Percentiles rank a stretch among this genome's conserved stretches.
Conservation (phyloP, 1,140 invertebrate species). For the Dendrolimus punctatus region DNA sequence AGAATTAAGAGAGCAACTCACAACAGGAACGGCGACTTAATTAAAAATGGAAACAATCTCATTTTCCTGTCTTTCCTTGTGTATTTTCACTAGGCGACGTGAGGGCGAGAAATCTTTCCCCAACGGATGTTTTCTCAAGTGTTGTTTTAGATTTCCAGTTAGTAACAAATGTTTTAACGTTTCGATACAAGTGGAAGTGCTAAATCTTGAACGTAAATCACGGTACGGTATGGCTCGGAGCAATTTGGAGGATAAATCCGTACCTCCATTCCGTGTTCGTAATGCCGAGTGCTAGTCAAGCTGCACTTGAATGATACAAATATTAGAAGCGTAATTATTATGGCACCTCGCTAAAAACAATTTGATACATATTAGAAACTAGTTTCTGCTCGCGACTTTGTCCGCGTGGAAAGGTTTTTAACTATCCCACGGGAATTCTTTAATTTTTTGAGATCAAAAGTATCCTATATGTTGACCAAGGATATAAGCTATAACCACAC, state of each 20-base stretch:
- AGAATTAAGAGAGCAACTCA: constrained; percentile 18
- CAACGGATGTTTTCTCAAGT: constrained; percentile 17
- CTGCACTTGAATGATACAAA: constrained; percentile 30
- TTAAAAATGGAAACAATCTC: constrained; percentile 34
- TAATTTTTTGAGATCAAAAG: no score
- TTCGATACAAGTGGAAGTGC: constrained; percentile 45
- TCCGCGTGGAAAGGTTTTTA: no score
- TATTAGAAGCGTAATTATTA: not conserved
- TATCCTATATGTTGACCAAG: no score
- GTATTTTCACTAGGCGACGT: constrained; percentile 20
- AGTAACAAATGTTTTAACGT: constrained; percentile 43
- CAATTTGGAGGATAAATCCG: constrained; percentile 36
- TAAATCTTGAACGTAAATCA: constrained; percentile 49
- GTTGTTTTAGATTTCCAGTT: constrained; percentile 26
- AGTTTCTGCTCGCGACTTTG: no score
- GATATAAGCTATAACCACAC: no score
- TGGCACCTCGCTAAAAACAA: not conserved
- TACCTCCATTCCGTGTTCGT: constrained; percentile 25
- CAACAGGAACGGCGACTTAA: constrained; percentile 31
- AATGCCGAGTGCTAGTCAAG: constrained; percentile 22
- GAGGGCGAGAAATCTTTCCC: constrained; percentile 22
- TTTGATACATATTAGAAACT: constrained; percentile 1
- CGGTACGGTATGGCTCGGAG: constrained; percentile 28
- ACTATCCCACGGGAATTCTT: no score
- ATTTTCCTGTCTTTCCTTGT: constrained; percentile 15